Conservation (phyloP, 1,140 invertebrate species). For the Berghia stephanieae region DNA sequence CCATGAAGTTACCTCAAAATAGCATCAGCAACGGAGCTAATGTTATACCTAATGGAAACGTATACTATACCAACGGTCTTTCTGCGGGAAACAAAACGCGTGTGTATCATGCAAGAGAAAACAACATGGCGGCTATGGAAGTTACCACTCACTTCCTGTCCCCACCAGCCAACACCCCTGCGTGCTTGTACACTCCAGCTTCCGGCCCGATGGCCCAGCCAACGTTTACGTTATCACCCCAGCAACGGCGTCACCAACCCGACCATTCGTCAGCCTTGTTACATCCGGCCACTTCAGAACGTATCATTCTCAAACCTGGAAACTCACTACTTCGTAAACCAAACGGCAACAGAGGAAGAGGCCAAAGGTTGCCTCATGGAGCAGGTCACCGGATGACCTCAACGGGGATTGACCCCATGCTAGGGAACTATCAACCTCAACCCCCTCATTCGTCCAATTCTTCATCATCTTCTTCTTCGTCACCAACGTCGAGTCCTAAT, state of each 20-base stretch:
- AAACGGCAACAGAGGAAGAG: background rate
- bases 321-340: conserved; percentile 12
- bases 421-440: conserved; percentile 23
- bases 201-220: no score
- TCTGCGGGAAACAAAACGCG: no score
- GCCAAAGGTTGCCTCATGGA: conserved; percentile 3
- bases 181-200: conserved; percentile 10
- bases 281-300: background rate
- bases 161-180: background rate
- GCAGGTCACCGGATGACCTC: conserved; percentile 25
- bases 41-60: no score
- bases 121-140: no score
- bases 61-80: no score
- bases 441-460: background rate
- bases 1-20: no score
- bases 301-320: background rate
- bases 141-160: no score
- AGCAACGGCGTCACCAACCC: no score
- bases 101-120: no score
- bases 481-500: background rate
- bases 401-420: conserved; percentile 24
- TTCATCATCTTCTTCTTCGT: conserved; percentile 23
- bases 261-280: no score
- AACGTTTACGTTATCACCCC: no score
- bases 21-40: no score